phyloP scores from a whole-genome alignment of 1,140 invertebrate genomes.

The Pentalonia nigronervosa region DNA sequence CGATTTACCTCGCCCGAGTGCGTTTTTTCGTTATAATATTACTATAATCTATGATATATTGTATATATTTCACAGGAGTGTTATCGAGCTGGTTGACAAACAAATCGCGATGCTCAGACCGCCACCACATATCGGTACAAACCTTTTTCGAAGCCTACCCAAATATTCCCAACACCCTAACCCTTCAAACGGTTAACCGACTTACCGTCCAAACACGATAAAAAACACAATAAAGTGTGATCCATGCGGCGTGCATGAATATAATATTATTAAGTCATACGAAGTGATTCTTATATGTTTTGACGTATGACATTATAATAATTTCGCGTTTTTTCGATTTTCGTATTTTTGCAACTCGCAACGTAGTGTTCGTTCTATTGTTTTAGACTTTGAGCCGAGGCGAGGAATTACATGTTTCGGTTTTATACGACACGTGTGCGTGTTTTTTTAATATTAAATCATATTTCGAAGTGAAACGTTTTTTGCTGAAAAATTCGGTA shows the following conservation, averaged over 20 bases:
- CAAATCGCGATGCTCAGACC: neutral
- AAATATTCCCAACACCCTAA: neutral
- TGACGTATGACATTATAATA: no score
- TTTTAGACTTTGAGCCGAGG: neutral
- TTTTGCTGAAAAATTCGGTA: neutral
- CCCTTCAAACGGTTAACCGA: no score
- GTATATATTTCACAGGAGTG: neutral
- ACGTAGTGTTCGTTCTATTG: neutral
- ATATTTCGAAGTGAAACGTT: slow-evolving; percentile 1
- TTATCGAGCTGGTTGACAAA: neutral
- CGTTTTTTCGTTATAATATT: neutral
- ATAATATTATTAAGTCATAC: no score
- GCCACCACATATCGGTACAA: neutral
- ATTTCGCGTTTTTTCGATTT: neutral
- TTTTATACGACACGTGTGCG: neutral
- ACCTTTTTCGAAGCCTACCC: neutral
- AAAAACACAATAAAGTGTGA: no score
- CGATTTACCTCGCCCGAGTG: neutral
- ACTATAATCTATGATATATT: neutral
- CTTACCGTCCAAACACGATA: no score
- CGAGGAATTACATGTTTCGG: neutral
- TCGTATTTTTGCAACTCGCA: neutral
- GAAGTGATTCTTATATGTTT: no score
- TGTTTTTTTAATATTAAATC: neutral
- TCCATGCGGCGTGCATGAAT: no score